These are phyloP conservation scores for Panopea generosa DNA, from an alignment of 2,888 invertebrate species.

Conservation along the genomic window DNA sequence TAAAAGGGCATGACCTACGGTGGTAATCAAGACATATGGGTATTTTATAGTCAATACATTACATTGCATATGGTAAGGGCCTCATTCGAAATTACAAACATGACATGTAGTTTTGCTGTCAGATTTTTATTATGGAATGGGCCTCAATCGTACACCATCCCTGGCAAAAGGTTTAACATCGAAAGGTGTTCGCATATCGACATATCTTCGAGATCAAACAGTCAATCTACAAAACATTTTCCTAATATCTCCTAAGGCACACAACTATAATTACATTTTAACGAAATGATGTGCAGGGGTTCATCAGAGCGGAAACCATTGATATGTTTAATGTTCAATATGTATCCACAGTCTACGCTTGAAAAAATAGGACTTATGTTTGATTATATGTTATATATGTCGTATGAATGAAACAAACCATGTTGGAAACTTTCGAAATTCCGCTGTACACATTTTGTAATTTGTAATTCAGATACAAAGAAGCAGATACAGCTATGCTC, in stretches of 20 bases:
- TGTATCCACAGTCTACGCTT: constrained; percentile 1
- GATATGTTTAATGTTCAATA: constrained; percentile 13
- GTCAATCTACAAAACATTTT: constrained; percentile 40
- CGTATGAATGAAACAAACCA: background rate
- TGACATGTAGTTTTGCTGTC: no score
- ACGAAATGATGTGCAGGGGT: constrained; percentile 12
- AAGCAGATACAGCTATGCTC: background rate
- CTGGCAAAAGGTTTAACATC: constrained; percentile 11
- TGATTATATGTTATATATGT: background rate
- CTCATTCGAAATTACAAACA: no score
- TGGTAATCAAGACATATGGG: no score
- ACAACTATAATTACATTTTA: constrained; percentile 33
- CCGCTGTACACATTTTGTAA: background rate
- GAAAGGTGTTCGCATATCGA: constrained; percentile 26
- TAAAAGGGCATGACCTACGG: no score
- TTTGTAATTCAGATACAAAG: no score
- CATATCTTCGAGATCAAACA: constrained; percentile 32
- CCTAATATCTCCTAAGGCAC: constrained; percentile 38
- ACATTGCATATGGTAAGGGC: no score
- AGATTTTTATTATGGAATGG: background rate
- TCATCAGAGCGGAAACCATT: constrained; percentile 11
- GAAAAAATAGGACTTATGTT: constrained; percentile 23
- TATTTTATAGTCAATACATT: no score
- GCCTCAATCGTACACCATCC: constrained; percentile 2
- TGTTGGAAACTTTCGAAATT: no score